Evolutionary conservation across 1,140 invertebrate genomes (phyloP), one percentile per base, ranked within the genome.

Genomic region (Zeugodacus cucurbitae): DNA sequence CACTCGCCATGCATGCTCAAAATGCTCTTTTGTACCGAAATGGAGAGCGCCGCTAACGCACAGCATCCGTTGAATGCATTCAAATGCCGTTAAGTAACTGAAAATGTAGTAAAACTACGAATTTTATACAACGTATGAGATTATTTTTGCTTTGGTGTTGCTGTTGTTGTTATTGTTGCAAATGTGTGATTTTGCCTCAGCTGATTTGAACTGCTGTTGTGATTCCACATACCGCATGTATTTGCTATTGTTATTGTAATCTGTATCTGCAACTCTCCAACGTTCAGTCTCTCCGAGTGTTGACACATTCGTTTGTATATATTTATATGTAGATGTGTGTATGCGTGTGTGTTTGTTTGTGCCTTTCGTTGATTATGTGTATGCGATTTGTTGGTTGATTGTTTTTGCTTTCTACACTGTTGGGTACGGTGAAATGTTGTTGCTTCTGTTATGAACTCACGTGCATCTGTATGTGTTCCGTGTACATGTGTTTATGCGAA

Each of bases 231-330:
- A 62, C 58, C 3, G 34, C 2, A 48, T 70, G 26, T 26, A 26
- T n/a, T 48, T 82, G 41, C 41, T 82, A 82, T 82, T 82, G 41
- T 54, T 82, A 82, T 82, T 82, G 74, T 82, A 86, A 89, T 89
- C 89, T 90, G 87, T 89, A 88, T 88, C 89, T 90, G 89, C 89
- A 89, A 85, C 89, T 89, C 87, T 90, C 57, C 32, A 59, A 37
- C 11, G 29, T n/a, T n/a, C 48, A 37, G 22, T 64, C 11, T 74
- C 29, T 82, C 59, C 34, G 70, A 67, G 32, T 88, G n/a, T 78
- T 20, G 64, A 29, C 37, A 54, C 11, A 41, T 74, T 11, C 5
- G 20, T 74, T 22, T n/a, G 7, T 41, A n/a, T 22, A 34, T 74
- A 17, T 41, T 20, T 74, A 62, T 34, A n/a, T 44, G n/a, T 78